These are phyloP conservation scores for Andricus curvator DNA, from an alignment of 2,888 invertebrate species.

Conservation along the genomic window DNA sequence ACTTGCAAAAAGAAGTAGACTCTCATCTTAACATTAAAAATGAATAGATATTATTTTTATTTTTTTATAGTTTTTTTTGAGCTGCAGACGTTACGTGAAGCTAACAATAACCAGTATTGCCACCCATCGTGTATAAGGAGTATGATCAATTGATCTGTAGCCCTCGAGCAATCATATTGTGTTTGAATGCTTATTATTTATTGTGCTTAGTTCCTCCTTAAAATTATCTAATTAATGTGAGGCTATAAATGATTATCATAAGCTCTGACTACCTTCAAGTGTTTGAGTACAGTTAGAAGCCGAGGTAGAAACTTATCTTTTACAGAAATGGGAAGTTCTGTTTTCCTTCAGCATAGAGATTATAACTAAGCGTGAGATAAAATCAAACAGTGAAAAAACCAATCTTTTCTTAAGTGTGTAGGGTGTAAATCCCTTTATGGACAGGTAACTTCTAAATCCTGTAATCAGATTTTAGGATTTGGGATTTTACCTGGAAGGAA, in stretches of 20 bases:
- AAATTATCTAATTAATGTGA: background rate
- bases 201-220: background rate
- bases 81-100: background rate
- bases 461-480: conserved; percentile 27
- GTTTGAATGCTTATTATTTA: background rate
- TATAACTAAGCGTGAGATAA: conserved; percentile 1
- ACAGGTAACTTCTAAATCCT: conserved; percentile 30
- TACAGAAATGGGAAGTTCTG: background rate
- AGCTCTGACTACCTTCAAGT: background rate
- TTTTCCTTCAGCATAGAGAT: background rate
- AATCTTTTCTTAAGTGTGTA: conserved; percentile 7
- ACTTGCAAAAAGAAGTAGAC: too few relatives aligned
- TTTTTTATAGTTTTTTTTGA: background rate
- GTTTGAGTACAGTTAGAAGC: background rate
- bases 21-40: too few relatives aligned
- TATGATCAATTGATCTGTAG: background rate
- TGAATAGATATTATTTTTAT: too few relatives aligned
- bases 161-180: background rate
- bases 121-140: background rate
- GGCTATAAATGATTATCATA: background rate
- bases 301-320: background rate
- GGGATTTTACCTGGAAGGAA: conserved; percentile 14
- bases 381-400: background rate
- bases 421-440: conserved; percentile 30
- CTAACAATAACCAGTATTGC: background rate